These are phyloP conservation scores for Callyntrura guangdongensis DNA, from an alignment of 2,888 invertebrate species.

Conservation along the genomic window DNA sequence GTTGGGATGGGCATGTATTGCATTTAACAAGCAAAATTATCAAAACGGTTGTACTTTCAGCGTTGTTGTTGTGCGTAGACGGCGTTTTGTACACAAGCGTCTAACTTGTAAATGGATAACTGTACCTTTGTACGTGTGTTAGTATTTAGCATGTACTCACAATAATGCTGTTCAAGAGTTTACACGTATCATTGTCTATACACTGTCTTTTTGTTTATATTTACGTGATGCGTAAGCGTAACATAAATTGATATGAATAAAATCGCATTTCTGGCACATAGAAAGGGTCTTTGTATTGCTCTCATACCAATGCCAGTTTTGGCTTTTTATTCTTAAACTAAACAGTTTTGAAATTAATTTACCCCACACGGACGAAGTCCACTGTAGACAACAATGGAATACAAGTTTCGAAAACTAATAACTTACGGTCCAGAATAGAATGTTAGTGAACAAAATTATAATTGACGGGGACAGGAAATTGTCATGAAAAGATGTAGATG, in stretches of 20 bases:
- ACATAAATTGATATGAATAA: constrained; percentile 32
- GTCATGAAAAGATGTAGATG: constrained; percentile 38
- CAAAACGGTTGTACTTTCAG: constrained; percentile 40
- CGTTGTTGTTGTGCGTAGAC: neutral
- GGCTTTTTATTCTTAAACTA: too few relatives aligned
- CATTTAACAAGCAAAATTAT: constrained; percentile 68
- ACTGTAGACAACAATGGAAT: too few relatives aligned
- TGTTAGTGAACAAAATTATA: neutral
- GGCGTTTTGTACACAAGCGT: constrained; percentile 2
- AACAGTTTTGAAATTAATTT: too few relatives aligned
- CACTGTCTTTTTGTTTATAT: constrained; percentile 37
- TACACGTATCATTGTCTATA: constrained; percentile 28
- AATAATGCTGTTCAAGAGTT: constrained; percentile 29
- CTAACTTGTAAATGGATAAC: constrained; percentile 55
- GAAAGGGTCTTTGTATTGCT: too few relatives aligned
- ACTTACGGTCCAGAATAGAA: constrained; percentile 19
- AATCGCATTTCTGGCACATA: too few relatives aligned
- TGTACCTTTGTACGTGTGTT: constrained; percentile 53
- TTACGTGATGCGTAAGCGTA: constrained; percentile 45
- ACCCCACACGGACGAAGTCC: too few relatives aligned
- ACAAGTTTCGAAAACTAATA: too few relatives aligned
- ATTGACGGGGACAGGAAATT: constrained; percentile 45
- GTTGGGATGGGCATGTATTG: constrained; percentile 72
- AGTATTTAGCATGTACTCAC: constrained; percentile 29
- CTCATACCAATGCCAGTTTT: too few relatives aligned